Base-by-base conservation (phyloP, 2,113 vertebrate species). In the Pungitius pungitius region DNA sequence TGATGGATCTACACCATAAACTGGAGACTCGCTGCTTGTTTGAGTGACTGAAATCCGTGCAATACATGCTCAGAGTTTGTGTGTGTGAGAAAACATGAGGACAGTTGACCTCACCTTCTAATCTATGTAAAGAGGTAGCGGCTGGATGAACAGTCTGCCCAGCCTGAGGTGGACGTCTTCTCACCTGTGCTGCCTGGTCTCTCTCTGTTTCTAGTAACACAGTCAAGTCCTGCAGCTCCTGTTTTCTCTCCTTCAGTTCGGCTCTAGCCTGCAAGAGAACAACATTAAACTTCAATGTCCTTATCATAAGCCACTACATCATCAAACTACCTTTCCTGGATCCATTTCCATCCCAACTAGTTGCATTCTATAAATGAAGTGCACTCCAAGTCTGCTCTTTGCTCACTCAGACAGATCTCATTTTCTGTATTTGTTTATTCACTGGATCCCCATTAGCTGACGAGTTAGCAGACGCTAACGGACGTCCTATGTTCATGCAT, bases 181-280 rank as follows among this genome's bases (percentile, higher is more conserved):
- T 83, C 22, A 89, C 90, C 80, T 72, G 72, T 39, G 85, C 2
- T 0, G 87, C 91, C 80, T 90, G 85, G 80, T 96, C 93, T 87
- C 91, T 87, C 82, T 95, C 92, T 39, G 59, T 42, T 7, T 88
- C 51, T 42, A 94, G 76, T 58, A 92, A 2, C 14, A 72, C 59
- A 24, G 86, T 82, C 40, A 89, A 40, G 37, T 94, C 92, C 47
- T 69, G 70, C 40, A 95, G 81, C 9, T 83, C 87, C 22, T 67
- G 80, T 61, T 94, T 92, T 11, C 87, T 92, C 76, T 95, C 92
- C 68, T 84, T 88, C 18, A 95, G 85, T 72, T 91, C 89, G 33
- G 92, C 95, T 35, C 69, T 82, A 54, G 43, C 81, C 93, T 95
- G 69, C 14, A 0, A 73, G 42, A 71, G 54, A 74, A 13, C 55